phyloP scores from a whole-genome alignment of 2,888 invertebrate species.

The Rugalucina vietnamica region DNA sequence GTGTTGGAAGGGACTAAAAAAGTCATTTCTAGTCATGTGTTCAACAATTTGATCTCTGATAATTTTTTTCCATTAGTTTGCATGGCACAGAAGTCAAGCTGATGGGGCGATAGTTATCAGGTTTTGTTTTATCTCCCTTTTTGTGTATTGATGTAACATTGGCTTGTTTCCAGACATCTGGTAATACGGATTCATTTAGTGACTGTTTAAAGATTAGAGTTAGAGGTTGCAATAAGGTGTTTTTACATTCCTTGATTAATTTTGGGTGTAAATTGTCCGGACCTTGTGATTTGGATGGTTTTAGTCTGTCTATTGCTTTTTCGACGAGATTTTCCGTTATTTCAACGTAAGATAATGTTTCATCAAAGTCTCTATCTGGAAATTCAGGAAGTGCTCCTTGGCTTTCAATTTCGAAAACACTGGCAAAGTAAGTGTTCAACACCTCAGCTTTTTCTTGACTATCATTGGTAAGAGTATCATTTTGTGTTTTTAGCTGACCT shows the following conservation, averaged over 20 bases:
- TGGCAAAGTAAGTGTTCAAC: conserved; percentile 18
- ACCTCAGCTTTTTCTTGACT: conserved; percentile 20
- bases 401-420: conserved; percentile 11
- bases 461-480: conserved; percentile 5
- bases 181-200: not conserved
- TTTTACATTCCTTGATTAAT: conserved; percentile 7
- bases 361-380: not conserved
- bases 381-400: conserved; percentile 2
- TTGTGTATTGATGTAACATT: conserved; percentile 26
- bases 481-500: not conserved
- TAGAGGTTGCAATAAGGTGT: not conserved
- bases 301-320: not conserved
- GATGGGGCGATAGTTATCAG: conserved; percentile 33
- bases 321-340: not conserved
- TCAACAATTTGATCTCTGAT: conserved; percentile 2
- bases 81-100: conserved; percentile 21
- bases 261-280: conserved; percentile 23
- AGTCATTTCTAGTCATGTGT: conserved; percentile 10
- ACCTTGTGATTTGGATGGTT: not conserved
- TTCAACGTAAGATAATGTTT: not conserved
- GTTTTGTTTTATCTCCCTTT: not conserved
- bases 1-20: conserved; percentile 8
- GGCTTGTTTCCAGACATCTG: conserved; percentile 25
- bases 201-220: conserved; percentile 16
- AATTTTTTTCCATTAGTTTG: conserved; percentile 22